Evolutionary conservation across 2,113 vertebrate species (phyloP).

Genomic region (Pionites leucogaster): DNA sequence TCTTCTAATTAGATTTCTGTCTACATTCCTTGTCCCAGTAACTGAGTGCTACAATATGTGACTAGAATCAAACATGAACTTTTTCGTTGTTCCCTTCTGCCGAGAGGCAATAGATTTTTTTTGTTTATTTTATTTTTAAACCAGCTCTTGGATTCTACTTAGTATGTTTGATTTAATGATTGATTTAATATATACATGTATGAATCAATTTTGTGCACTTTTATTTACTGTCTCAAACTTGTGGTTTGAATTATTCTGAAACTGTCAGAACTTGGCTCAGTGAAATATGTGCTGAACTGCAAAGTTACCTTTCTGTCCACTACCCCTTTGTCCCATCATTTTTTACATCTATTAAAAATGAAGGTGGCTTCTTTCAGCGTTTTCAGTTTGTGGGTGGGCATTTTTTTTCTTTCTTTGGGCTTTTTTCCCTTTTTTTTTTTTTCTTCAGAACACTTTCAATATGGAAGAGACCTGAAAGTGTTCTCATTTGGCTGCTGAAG

Average conservation of each 20-base stretch:
- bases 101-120: neutral
- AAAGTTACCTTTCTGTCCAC: neutral
- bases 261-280: neutral
- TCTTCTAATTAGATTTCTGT: neutral
- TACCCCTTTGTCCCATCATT: neutral
- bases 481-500: neutral
- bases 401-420: neutral
- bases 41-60: neutral
- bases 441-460: neutral
- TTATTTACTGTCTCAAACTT: neutral
- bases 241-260: neutral
- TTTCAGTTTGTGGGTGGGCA: neutral
- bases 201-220: neutral
- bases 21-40: neutral
- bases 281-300: neutral
- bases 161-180: neutral
- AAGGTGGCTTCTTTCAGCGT: neutral
- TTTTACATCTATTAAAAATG: neutral
- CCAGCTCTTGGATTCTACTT: neutral
- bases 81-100: neutral
- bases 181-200: neutral
- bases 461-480: neutral
- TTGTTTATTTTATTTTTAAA: neutral
- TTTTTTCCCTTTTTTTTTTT: too few species aligned
- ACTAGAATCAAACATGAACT: neutral